These are phyloP conservation scores for Hirtodrosophila alboralis DNA, from an alignment of 2,888 invertebrate species.

Conservation along the genomic window DNA sequence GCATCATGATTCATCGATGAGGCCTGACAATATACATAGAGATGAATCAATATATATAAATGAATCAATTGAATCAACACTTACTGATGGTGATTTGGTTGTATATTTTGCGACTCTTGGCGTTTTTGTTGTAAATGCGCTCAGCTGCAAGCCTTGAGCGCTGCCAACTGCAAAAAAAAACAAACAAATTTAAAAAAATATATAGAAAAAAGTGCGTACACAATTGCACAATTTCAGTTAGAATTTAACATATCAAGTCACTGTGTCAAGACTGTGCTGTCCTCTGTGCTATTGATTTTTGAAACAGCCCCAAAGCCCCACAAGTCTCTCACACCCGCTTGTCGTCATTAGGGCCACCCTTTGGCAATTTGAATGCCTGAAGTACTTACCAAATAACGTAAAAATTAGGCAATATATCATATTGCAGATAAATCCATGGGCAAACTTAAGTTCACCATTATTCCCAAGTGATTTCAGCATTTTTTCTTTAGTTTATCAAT, in stretches of 20 bases:
- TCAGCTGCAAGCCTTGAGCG: conserved; percentile 85
- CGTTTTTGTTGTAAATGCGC: conserved; percentile 87
- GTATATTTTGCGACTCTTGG: conserved; percentile 88
- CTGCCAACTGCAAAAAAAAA: conserved; percentile 59
- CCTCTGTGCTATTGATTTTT: conserved; percentile 66
- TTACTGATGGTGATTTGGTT: conserved; percentile 84
- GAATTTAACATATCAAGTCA: conserved; percentile 31
- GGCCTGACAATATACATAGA: no score
- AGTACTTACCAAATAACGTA: conserved; percentile 47
- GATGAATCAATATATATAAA: background rate
- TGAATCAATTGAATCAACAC: conserved; percentile 23
- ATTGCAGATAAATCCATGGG: conserved; percentile 17
- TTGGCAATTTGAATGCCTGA: conserved; percentile 1
- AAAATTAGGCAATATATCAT: conserved; percentile 38
- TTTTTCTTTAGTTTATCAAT: conserved; percentile 19
- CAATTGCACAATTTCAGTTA: conserved; percentile 37
- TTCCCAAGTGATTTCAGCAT: conserved; percentile 28
- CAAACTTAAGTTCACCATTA: background rate
- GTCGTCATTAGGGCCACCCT: conserved; percentile 1
- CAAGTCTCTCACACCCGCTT: conserved; percentile 10
- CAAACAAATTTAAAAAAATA: no score
- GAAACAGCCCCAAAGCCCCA: background rate
- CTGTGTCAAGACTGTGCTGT: conserved; percentile 49
- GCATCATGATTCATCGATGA: conserved; percentile 82
- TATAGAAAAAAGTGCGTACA: background rate